Base-by-base conservation (phyloP, 2,888 invertebrate species). In the Cataglyphis altisquamis region DNA sequence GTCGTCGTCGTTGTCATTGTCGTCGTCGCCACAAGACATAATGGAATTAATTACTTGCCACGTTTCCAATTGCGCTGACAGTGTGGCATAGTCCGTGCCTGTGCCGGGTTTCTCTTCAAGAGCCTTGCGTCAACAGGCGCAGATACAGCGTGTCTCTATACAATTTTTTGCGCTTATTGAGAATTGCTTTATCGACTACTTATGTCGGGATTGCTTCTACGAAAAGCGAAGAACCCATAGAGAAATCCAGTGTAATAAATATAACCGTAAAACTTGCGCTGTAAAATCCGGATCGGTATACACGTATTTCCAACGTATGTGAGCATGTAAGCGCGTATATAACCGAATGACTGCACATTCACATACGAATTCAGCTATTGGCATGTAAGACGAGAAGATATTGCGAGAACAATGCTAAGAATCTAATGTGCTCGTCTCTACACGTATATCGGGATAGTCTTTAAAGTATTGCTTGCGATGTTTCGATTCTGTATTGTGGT, bases 141-240 rank as follows among this genome's bases (percentile, higher is more conserved):
- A 74, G 63, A 84, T 83, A 83, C 84, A 88, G 84, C 25, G 88
- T 83, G 77, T 25, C 63, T 83, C 70, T 83, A 83, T 86, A 89
- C 86, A 83, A 83, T 89, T 89, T 87, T 70, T 84, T 81, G 66
- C 86, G 88, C 90, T 92, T 92, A 92, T 92, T 90, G 91, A 91
- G 92, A 92, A 93, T 93, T 92, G 92, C 91, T 93, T 93, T 93
- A 93, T 92, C 91, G 93, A 93, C 92, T 92, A 92, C 92, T 93
- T 93, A 93, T 90, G 90, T 89, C 90, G 90, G 90, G 87, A 91
- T 91, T 92, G 91, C 87, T 91, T 88, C 88, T 87, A 86, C 78
- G 86, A 83, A 91, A 91, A 91, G 87, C 89, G 91, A 63, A 86
- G 67, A 67, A 74, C 78, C 87, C 82, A 87, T 90, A 83, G 88